These are phyloP conservation scores for Nebria ingens DNA, from an alignment of 1,140 invertebrate species.

Conservation along the genomic window DNA sequence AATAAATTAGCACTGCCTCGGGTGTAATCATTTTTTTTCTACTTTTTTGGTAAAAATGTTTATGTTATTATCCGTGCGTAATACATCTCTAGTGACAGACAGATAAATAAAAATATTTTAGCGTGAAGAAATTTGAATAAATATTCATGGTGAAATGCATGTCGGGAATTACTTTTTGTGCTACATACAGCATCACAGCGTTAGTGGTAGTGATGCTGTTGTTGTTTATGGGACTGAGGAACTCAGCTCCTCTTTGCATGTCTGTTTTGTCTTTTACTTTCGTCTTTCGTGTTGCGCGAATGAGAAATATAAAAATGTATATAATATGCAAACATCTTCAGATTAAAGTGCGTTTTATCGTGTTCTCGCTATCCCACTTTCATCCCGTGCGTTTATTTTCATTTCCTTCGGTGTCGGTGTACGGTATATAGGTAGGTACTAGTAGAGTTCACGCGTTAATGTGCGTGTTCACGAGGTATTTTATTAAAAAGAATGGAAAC, in stretches of 20 bases:
- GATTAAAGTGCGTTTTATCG: background rate
- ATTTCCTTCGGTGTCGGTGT: too few species aligned
- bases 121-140: background rate
- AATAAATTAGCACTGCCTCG: too few species aligned
- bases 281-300: background rate
- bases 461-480: background rate
- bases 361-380: background rate
- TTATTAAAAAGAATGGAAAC: background rate
- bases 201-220: background rate
- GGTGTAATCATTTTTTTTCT: too few species aligned
- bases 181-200: background rate
- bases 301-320: too few species aligned
- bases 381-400: background rate
- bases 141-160: background rate
- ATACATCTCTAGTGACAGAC: background rate
- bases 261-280: background rate
- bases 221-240: too few species aligned
- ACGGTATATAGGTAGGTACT: too few species aligned
- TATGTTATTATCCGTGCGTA: too few species aligned
- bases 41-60: too few species aligned
- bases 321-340: background rate
- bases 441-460: background rate
- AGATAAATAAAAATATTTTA: background rate
- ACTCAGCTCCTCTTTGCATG: too few species aligned
- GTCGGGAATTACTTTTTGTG: background rate